Conservation (phyloP, 2,888 invertebrate genomes). For the Conchocele bisecta region DNA sequence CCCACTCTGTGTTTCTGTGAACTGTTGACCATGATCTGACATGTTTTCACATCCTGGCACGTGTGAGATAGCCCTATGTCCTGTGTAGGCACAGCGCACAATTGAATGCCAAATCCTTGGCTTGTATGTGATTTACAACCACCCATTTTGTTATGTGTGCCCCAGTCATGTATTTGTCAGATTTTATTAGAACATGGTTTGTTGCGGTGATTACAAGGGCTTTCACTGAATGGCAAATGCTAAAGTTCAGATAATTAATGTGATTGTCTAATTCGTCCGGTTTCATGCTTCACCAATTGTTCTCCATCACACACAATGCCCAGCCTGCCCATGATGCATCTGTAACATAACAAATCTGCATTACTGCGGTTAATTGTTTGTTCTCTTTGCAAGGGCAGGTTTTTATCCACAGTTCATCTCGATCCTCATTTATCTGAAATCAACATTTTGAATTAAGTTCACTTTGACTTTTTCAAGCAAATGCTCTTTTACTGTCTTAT, state of each 20-base stretch:
- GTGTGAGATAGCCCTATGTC: conserved; percentile 28
- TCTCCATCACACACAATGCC: background rate
- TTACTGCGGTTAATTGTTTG: background rate
- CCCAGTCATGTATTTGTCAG: conserved; percentile 20
- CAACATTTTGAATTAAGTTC: background rate
- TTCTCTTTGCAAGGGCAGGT: background rate
- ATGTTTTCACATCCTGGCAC: conserved; percentile 15
- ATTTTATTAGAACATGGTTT: conserved; percentile 15
- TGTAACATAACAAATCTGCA: background rate
- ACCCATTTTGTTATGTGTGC: conserved; percentile 35
- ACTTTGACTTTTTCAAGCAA: background rate
- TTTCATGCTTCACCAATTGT: background rate
- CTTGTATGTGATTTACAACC: conserved; percentile 17
- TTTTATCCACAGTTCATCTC: background rate
- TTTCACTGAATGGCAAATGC: background rate
- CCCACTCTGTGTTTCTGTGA: conserved; percentile 33
- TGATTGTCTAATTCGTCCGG: conserved; percentile 3
- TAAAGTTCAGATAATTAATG: conserved; percentile 27
- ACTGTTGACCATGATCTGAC: conserved; percentile 16
- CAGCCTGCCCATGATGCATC: background rate
- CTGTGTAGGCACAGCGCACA: conserved; percentile 29
- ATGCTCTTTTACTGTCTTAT: no score
- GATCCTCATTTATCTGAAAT: background rate
- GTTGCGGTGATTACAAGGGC: background rate
- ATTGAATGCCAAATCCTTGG: background rate